These are phyloP conservation scores for Morus bassanus DNA, from an alignment of 2,797 vertebrate species.

Conservation along the genomic window DNA sequence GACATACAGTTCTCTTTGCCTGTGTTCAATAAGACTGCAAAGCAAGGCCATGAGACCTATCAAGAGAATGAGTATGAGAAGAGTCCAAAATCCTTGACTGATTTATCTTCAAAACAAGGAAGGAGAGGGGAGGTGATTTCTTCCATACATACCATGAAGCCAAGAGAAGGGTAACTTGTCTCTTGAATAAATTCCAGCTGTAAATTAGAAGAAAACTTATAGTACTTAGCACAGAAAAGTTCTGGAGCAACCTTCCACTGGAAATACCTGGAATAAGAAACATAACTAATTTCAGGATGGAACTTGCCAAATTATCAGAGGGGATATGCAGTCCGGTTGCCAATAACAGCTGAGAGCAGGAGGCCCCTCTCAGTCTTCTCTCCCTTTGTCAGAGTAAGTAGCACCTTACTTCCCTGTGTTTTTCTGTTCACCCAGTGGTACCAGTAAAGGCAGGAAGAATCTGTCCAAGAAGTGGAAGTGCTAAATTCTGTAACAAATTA, in stretches of 20 bases:
- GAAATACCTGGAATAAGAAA: neutral
- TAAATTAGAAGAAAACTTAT: neutral
- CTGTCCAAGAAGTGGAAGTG: neutral
- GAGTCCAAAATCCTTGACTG: neutral
- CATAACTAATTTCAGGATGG: neutral
- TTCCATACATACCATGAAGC: neutral
- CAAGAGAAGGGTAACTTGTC: neutral
- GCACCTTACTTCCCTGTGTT: neutral
- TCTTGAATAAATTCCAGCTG: neutral
- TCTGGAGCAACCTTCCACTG: neutral
- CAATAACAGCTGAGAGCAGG: neutral
- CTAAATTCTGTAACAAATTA: conserved; percentile 27
- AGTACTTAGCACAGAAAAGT: neutral
- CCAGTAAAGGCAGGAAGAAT: neutral
- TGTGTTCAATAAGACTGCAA: neutral
- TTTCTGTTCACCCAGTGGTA: neutral
- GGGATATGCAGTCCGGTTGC: neutral
- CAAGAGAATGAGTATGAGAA: neutral
- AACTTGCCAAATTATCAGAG: neutral
- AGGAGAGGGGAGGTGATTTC: neutral
- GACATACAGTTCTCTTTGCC: neutral
- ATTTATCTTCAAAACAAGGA: neutral
- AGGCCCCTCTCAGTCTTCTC: neutral
- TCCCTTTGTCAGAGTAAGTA: neutral
- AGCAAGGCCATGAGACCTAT: neutral